Percentiles rank a stretch among this genome's conserved stretches.
These are phyloP conservation scores for Drosophila subsilvestris DNA, from an alignment of 2,888 invertebrate species.

Conservation along the genomic window DNA sequence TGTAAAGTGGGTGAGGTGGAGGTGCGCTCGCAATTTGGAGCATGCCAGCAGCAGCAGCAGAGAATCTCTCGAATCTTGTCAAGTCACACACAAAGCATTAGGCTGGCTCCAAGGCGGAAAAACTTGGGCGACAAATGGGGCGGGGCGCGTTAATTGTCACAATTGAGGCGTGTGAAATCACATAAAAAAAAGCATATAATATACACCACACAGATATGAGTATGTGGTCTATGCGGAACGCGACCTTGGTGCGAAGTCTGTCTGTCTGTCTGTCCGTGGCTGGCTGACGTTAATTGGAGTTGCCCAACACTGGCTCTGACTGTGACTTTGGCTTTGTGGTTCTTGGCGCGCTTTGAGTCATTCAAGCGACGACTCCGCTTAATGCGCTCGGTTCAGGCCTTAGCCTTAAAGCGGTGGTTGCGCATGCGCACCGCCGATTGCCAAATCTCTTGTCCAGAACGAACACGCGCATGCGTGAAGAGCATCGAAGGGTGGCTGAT, in stretches of 20 bases:
- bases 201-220: conserved; percentile 12
- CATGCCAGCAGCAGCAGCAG: conserved; percentile 33
- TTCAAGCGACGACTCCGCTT: conserved; percentile 33
- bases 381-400: conserved; percentile 15
- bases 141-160: conserved; percentile 64
- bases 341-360: conserved; percentile 57
- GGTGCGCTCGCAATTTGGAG: conserved; percentile 47
- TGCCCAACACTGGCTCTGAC: conserved; percentile 54
- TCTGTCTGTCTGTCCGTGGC: conserved; percentile 5
- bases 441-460: conserved; percentile 62
- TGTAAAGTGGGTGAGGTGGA: conserved; percentile 45
- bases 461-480: conserved; percentile 77
- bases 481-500: conserved; percentile 22
- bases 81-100: conserved; percentile 48
- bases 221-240: conserved; percentile 43
- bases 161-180: conserved; percentile 78
- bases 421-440: conserved; percentile 49
- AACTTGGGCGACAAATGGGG: conserved; percentile 34
- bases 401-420: conserved; percentile 40
- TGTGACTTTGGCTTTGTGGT: conserved; percentile 33
- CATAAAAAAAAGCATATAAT: conserved; percentile 41
- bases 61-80: conserved; percentile 65
- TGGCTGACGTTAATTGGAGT: conserved; percentile 56
- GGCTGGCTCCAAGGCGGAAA: conserved; percentile 5
- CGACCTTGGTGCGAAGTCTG: conserved; percentile 66